Percentiles rank a stretch among this genome's conserved stretches.
Conservation (phyloP, 2,797 vertebrate genomes). For the Tadarida brasiliensis region DNA sequence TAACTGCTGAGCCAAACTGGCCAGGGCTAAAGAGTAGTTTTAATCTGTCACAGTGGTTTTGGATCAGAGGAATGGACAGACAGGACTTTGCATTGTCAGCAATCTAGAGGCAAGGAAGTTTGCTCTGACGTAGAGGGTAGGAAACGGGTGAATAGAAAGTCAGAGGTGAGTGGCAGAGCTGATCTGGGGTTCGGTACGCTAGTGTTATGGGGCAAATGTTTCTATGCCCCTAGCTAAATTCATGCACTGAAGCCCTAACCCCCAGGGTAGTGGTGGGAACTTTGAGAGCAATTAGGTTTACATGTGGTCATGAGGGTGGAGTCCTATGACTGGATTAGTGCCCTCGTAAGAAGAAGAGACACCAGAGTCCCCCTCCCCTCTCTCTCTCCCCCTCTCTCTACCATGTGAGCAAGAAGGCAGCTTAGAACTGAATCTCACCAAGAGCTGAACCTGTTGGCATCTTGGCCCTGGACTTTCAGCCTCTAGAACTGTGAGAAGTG, state of each 20-base stretch:
- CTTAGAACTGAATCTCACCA: not conserved
- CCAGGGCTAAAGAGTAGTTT: not conserved
- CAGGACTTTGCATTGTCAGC: not conserved
- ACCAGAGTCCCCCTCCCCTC: not conserved
- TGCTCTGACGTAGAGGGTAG: not conserved
- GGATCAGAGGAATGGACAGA: not conserved
- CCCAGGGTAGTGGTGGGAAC: no score
- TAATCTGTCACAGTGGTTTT: not conserved
- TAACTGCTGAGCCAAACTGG: no score
- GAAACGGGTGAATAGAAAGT: not conserved
- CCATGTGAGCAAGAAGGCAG: rapidly evolving
- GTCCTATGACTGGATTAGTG: no score
- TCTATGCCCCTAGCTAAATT: not conserved
- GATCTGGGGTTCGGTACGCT: not conserved
- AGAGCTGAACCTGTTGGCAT: not conserved
- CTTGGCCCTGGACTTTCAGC: not conserved
- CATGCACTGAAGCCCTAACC: not conserved
- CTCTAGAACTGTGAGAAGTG: not conserved
- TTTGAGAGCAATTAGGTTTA: not conserved
- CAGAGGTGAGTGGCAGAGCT: not conserved
- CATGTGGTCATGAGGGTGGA: not conserved
- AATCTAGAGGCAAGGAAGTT: not conserved
- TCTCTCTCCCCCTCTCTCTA: not conserved
- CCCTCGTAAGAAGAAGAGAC: not conserved
- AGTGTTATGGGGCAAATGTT: no score